Conservation (phyloP, 2,797 vertebrate genomes). For the Anisognathus igniventris region DNA sequence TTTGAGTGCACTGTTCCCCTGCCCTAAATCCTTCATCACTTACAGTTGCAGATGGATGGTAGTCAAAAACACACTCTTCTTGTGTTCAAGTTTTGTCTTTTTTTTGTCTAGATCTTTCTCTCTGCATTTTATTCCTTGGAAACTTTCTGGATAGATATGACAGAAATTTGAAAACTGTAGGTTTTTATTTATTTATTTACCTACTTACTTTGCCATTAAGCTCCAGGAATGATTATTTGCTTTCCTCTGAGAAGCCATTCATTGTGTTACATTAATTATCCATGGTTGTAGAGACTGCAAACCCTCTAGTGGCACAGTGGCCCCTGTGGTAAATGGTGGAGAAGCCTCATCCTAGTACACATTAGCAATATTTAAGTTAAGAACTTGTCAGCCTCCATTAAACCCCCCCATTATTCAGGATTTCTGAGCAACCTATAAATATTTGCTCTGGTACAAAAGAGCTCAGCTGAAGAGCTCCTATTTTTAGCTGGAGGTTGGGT, state of each 20-base stretch:
- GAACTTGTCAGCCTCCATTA: background rate
- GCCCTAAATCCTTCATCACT: background rate
- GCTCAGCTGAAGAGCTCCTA: background rate
- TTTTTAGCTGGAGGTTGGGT: constrained; percentile 26
- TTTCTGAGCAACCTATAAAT: constrained; percentile 13
- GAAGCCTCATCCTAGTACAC: background rate
- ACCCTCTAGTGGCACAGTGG: background rate
- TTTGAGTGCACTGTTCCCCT: background rate
- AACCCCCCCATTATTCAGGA: background rate
- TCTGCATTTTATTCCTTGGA: background rate
- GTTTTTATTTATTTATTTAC: background rate
- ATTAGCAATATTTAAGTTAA: background rate
- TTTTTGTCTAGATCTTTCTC: background rate
- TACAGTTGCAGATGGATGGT: background rate
- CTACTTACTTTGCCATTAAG: background rate
- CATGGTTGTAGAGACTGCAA: background rate
- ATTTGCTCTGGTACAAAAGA: background rate
- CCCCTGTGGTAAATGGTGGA: background rate
- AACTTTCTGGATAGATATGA: background rate
- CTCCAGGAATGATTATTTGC: background rate
- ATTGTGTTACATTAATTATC: background rate
- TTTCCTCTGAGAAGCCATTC: background rate
- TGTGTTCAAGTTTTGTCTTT: background rate
- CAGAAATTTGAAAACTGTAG: background rate
- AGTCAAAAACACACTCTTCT: background rate